phyloP scores from a whole-genome alignment of 2,888 invertebrate genomes.

The Heliconius charithonia region DNA sequence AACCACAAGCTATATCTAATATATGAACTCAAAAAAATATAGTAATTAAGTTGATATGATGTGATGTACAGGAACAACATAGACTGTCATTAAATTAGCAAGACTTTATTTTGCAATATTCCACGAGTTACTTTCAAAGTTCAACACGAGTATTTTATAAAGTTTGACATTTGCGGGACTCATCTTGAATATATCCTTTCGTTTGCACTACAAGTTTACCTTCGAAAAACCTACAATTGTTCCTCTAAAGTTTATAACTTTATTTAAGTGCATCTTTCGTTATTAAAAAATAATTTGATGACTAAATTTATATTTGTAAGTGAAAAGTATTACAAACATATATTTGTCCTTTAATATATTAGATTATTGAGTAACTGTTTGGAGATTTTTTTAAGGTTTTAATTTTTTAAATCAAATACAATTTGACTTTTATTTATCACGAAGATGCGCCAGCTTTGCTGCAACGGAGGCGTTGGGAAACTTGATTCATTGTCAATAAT shows the following conservation, averaged over 20 bases:
- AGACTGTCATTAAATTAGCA: conserved; percentile 40
- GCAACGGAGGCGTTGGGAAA: conserved; percentile 74
- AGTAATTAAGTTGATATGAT: conserved; percentile 31
- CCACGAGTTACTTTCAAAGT: conserved; percentile 58
- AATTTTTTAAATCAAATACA: too few relatives aligned
- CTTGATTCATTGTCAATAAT: conserved; percentile 75
- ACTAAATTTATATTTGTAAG: background rate
- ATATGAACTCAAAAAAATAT: conserved; percentile 25
- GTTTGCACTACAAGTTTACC: conserved; percentile 64
- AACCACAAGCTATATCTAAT: background rate
- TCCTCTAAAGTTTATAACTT: conserved; percentile 48
- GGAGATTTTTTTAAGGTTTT: background rate
- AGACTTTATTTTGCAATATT: conserved; percentile 46
- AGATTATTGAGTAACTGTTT: background rate
- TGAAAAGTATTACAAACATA: conserved; percentile 2
- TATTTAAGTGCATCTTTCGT: conserved; percentile 26
- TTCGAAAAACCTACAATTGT: conserved; percentile 69
- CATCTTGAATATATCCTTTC: conserved; percentile 75
- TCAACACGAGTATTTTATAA: conserved; percentile 61
- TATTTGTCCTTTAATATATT: background rate
- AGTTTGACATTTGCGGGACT: conserved; percentile 72
- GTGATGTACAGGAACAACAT: conserved; percentile 21
- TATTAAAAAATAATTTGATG: conserved; percentile 4
- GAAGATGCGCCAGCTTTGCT: conserved; percentile 60
- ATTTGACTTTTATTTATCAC: too few relatives aligned